Base-by-base conservation (phyloP, 2,888 invertebrate genomes). In the Chromoteleia sp. region DNA sequence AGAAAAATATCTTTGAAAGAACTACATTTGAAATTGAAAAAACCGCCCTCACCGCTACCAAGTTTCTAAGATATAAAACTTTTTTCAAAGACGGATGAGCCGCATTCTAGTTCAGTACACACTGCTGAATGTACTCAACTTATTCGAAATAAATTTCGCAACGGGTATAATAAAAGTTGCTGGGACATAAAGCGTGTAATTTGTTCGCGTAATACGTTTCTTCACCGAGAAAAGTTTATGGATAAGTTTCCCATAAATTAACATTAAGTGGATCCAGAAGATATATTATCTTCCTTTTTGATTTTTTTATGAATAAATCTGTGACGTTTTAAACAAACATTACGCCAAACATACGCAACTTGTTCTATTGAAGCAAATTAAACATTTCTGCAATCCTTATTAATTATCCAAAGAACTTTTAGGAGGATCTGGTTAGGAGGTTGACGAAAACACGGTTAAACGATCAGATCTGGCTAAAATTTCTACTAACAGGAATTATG, bases 101-200 rank as follows among this genome's bases (percentile, higher is more conserved):
- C 25, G 25, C 25, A 25, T 25, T 48, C 21, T n/a, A 48, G 25
- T 25, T 48, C 25, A 48, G 25, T 25, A 48, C 25, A 19, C 43
- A 10, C n/a, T 25, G 1, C 25, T 12, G 25, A 33, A 54, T 54
- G 17, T 15, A 30, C 54, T 33, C 25, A 25, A n/a, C 48, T 21
- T 25, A 48, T 25, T 48, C 48, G 48, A 25, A 48, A 48, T 33
- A 54, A 54, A 54, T 33, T 54, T 54, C n/a, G 30, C 19, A 33
- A 33, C 8, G 15, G 54, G 33, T 33, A 30, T 33, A 30, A 54
- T 54, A 54, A 54, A 54, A 54, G 33, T 33, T 19, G 17, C 19
- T 17, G 14, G 30, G 8, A 54, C 17, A 54, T 15, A 7, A 54
- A 54, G 19, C 14, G 33, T 15, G 30, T 17, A 30, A 54, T 33